Percentiles rank a stretch among this genome's conserved stretches.
phyloP scores from a whole-genome alignment of 1,140 invertebrate species.

The Drosophila nigrodunni region DNA sequence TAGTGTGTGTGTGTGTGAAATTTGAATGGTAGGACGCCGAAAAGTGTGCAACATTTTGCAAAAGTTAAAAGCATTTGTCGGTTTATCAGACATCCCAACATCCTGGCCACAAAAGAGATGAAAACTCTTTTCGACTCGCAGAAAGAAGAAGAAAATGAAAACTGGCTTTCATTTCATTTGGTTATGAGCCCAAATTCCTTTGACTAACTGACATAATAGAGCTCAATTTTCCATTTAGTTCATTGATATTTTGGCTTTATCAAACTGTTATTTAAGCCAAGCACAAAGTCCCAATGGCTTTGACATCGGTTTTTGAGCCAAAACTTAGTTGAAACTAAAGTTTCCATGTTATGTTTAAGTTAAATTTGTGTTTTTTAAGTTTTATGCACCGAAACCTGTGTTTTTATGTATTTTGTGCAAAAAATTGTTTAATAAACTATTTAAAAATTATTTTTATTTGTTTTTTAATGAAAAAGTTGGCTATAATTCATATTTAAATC shows the following conservation, averaged over 20 bases:
- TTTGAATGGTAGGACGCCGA: conserved; percentile 33
- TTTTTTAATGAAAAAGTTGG: too few species aligned
- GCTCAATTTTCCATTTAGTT: not conserved
- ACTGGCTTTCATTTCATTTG: conserved; percentile 37
- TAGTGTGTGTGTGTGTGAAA: not conserved
- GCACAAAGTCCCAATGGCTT: not conserved
- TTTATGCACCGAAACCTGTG: too few species aligned
- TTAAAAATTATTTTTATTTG: too few species aligned
- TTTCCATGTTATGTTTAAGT: too few species aligned
- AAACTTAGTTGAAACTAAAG: not conserved
- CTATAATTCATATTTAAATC: too few species aligned
- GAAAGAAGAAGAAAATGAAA: not conserved
- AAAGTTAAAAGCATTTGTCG: conserved; percentile 74
- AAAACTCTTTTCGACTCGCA: conserved; percentile 11
- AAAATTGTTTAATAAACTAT: too few species aligned
- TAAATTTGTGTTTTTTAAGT: too few species aligned
- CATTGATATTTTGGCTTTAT: conserved; percentile 5
- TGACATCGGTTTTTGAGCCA: not conserved
- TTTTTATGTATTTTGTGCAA: too few species aligned
- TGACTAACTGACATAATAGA: not conserved
- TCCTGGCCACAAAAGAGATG: conserved; percentile 11
- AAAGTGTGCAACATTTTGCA: conserved; percentile 68
- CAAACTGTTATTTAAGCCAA: conserved; percentile 8
- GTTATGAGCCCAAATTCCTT: conserved; percentile 26
- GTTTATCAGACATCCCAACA: conserved; percentile 32